Conservation (phyloP, 2,888 invertebrate species). For the Megaustenia siamemsis region DNA sequence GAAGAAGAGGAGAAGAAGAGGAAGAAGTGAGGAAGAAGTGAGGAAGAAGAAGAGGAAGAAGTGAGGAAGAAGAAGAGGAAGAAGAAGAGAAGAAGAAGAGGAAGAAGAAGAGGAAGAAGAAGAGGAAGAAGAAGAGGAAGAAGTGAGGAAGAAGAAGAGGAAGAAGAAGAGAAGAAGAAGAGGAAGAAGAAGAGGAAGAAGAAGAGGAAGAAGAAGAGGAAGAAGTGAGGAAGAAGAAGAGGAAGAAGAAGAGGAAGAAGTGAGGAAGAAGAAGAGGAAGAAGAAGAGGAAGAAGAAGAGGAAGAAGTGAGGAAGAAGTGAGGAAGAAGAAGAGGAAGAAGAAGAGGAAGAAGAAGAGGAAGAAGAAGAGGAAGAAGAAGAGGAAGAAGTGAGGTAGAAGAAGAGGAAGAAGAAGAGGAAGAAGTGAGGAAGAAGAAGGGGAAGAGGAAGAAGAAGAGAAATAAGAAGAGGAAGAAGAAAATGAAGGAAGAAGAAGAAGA, state of each 20-base stretch:
- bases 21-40: background rate
- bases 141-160: background rate
- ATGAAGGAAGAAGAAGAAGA: constrained; percentile 28
- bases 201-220: constrained; percentile 22
- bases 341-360: background rate
- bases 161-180: constrained; percentile 19
- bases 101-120: background rate
- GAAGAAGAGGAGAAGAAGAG: too few relatives aligned
- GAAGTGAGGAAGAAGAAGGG: background rate
- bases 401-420: background rate
- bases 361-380: constrained; percentile 4
- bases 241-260: background rate
- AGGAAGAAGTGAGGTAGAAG: background rate
- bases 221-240: constrained; percentile 16
- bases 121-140: background rate
- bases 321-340: background rate
- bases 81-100: constrained; percentile 6
- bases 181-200: constrained; percentile 22
- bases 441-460: constrained; percentile 15
- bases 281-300: background rate
- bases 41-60: background rate
- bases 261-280: background rate
- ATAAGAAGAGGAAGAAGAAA: constrained; percentile 17
- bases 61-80: background rate
- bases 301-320: background rate